Evolutionary conservation across 2,888 invertebrate genomes (phyloP).

Genomic region (Pandemis corylana): DNA sequence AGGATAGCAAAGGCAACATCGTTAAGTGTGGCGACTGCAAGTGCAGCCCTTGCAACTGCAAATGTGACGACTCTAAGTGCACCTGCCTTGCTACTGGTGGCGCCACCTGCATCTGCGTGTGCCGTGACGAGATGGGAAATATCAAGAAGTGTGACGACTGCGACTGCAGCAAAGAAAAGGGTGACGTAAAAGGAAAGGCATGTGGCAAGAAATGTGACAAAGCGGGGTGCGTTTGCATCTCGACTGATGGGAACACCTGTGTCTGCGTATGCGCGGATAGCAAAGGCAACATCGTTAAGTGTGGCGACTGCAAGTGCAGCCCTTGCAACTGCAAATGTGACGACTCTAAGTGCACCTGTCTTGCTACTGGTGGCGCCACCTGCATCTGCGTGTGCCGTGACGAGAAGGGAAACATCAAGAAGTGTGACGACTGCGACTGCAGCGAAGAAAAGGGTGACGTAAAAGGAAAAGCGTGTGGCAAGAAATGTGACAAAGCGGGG

Average conservation of each 20-base stretch:
- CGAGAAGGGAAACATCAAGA: constrained; percentile 33
- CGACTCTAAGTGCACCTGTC: constrained; percentile 56
- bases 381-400: constrained; percentile 51
- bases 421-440: constrained; percentile 27
- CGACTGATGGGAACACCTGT: constrained; percentile 48
- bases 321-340: constrained; percentile 47
- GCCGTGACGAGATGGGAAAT: constrained; percentile 41
- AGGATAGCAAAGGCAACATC: constrained; percentile 49
- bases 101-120: constrained; percentile 50
- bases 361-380: constrained; percentile 50
- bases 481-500: constrained; percentile 31
- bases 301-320: constrained; percentile 53
- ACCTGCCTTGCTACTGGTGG: constrained; percentile 56
- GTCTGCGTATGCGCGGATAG: constrained; percentile 45
- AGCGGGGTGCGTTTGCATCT: constrained; percentile 51
- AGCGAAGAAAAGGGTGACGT: not conserved
- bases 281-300: constrained; percentile 46
- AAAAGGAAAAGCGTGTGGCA: constrained; percentile 23
- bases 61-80: constrained; percentile 54
- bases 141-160: constrained; percentile 35
- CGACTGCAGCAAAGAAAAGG: constrained; percentile 6
- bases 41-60: constrained; percentile 46
- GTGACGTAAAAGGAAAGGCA: constrained; percentile 7
- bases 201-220: constrained; percentile 51
- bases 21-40: constrained; percentile 46